Conservation (phyloP, 2,888 invertebrate species). For the Ligdia adustata region DNA sequence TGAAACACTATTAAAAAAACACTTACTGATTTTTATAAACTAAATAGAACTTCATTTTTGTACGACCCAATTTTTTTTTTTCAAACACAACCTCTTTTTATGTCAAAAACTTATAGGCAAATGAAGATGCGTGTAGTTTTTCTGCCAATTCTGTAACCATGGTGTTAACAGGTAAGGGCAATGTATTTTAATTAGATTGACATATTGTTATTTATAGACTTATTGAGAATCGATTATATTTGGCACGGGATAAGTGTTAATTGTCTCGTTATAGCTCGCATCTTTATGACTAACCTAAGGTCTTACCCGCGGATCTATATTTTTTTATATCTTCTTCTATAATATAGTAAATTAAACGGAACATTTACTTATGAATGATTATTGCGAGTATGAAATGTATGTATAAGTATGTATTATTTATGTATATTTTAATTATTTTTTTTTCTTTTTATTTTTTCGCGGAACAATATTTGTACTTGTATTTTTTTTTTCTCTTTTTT, state of each 20-base stretch:
- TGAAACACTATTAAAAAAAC: constrained; percentile 10
- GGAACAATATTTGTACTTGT: too few species aligned
- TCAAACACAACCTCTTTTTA: constrained; percentile 42
- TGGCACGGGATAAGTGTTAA: background rate
- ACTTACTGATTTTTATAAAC: constrained; percentile 73
- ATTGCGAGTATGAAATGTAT: too few species aligned
- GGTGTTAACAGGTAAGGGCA: constrained; percentile 23
- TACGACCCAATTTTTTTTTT: constrained; percentile 40
- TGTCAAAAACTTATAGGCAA: constrained; percentile 38
- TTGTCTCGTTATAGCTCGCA: background rate
- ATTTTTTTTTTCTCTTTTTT: too few species aligned
- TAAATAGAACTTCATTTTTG: constrained; percentile 67
- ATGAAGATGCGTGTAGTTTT: constrained; percentile 33
- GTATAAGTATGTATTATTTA: too few species aligned
- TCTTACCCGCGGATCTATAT: too few species aligned
- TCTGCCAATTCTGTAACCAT: constrained; percentile 24
- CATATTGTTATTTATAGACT: constrained; percentile 27
- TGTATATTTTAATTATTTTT: too few species aligned
- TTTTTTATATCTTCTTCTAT: too few species aligned
- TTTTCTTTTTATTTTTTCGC: too few species aligned
- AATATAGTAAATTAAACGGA: too few species aligned
- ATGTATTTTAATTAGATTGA: constrained; percentile 6
- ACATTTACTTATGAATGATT: too few species aligned
- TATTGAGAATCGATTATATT: constrained; percentile 4
- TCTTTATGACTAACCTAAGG: background rate